Base-by-base conservation (phyloP, 2,113 vertebrate species). In the Perca schrenkii region DNA sequence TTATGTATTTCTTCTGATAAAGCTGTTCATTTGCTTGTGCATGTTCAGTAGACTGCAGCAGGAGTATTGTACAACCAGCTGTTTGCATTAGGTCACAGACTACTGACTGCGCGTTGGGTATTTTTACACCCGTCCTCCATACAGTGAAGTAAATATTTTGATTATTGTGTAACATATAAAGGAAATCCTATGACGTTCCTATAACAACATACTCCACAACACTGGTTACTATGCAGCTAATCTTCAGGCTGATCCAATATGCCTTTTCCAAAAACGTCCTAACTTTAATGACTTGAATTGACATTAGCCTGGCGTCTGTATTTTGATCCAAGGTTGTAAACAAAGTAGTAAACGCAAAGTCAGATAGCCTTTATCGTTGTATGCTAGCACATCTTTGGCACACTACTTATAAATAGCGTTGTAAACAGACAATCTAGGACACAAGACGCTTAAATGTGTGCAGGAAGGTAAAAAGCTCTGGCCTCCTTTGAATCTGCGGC, bases 371-470 rank as follows among this genome's bases (percentile, higher is more conserved):
- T 52, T 17, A n/a, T 4, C 10, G 17, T 60, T 40, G 62, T 4
- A n/a, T 4, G 22, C 16, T 43, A 19, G 31, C 36, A 54, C 60
- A 56, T 15, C 31, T 76, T 40, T 53, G 15, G 11, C 56, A 31
- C 53, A 1, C 10, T 6, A 22, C 63, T 43, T 21, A 70, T 31
- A 67, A 43, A 84, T 10, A 34, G 53, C 6, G 0, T 25, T 8
- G n/a, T 80, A 64, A 84, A 80, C 62, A 84, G 80, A 74, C 47
- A 15, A 7, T 71, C 10, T 2, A 21, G 21, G 47, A 54, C 36
- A 7, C 34, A 0, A 1, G 11, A 79, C 65, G 49, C 21, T 70
- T 77, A 19, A 19, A 50, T 49, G 47, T 31, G 66, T 47, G 53
- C 40, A 21, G 8, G 34, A 36, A 25, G 2, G 25, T 56, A 25